Evolutionary conservation across 2,888 invertebrate genomes (phyloP), one percentile per base, ranked within the genome.

Genomic region (Mythimna impura): DNA sequence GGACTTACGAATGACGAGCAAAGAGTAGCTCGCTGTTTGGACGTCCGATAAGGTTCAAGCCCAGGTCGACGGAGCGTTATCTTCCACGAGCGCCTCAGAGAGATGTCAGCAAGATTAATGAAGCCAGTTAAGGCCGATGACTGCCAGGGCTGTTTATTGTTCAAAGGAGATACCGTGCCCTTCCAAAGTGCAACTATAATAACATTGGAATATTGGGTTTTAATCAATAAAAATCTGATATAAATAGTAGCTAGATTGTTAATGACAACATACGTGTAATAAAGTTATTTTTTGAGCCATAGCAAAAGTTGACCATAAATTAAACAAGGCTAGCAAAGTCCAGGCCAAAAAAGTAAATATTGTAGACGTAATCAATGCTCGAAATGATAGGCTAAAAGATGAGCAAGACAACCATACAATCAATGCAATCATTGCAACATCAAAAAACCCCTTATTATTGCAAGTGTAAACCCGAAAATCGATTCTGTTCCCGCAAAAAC

Each of bases 381-480:
- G 3, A 14, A 20, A 14, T 34, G 7, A 9, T 2, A 69, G 12
- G 1, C 3, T 10, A n/a, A 40, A 40, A 7, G 14, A 50, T 30
- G 0, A 58, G 8, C 3, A 25, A 58, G 17, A 1, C 14, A 25
- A 40, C 3, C 3, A 3, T 22, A 36, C 14, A n/a, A n/a, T n/a
- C n/a, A n/a, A n/a, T n/a, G n/a, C n/a, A n/a, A n/a, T n/a, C 8
- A 9, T 25, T 52, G 30, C 36, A 47, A 62, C 1, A 62, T 17
- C 22, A 17, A 30, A 25, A 30, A 58, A 30, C 43, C 12, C 34
- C 9, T 61, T 80, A 76, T 81, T 76, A 77, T 76, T 75, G 60
- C 77, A 83, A 81, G 66, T 78, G 62, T 78, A 63, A 74, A 66
- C 63, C 73, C 47, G 71, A 65, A 78, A 84, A 71, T 79, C 76